Conservation (phyloP, 1,140 invertebrate species). For the Zeugodacus cucurbitae region DNA sequence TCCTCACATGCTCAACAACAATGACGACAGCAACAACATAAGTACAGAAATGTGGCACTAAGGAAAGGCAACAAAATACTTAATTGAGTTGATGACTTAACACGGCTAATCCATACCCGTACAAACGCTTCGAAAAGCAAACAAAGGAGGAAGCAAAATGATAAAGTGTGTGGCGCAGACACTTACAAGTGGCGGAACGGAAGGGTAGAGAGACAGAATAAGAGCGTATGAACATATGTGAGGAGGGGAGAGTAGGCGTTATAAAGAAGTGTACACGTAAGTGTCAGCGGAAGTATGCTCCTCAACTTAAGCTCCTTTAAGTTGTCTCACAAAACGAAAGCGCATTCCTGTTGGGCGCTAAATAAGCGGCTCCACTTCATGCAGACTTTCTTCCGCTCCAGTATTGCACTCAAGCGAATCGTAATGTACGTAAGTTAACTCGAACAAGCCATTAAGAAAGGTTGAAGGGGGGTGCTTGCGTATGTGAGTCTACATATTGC, state of each 20-base stretch:
- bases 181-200: not conserved
- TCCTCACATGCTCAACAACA: not conserved
- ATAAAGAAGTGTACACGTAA: not conserved
- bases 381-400: not conserved
- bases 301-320: not conserved
- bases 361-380: not conserved
- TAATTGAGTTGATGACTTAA: conserved; percentile 18
- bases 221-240: not conserved
- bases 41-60: not conserved
- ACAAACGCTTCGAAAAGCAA: not conserved
- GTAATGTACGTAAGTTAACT: not conserved
- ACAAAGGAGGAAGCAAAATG: not conserved
- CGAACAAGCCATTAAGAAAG: not conserved
- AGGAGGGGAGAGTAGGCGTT: not conserved
- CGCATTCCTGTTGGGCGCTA: not conserved
- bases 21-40: not conserved
- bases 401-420: not conserved
- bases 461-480: not conserved
- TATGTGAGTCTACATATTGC: not conserved
- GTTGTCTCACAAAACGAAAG: not conserved
- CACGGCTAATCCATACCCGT: not conserved
- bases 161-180: not conserved
- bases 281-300: not conserved
- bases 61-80: not conserved
- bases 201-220: not conserved